Evolutionary conservation across 1,140 invertebrate genomes (phyloP).

Genomic region (Spodoptera litura): DNA sequence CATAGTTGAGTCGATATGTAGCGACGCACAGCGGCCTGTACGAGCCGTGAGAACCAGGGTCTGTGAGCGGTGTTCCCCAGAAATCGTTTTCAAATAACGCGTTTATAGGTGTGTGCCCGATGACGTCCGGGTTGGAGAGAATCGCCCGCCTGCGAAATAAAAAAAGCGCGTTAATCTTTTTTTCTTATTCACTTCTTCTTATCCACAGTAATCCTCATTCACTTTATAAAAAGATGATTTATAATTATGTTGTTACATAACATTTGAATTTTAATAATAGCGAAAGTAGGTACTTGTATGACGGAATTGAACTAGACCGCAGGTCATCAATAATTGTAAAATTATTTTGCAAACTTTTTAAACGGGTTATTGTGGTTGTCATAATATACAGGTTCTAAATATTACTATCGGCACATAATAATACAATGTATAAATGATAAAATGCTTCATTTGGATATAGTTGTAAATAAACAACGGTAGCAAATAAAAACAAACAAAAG

Average conservation of each 20-base stretch:
- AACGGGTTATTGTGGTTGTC: no score
- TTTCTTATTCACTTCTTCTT: no score
- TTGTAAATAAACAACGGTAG: no score
- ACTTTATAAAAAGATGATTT: no score
- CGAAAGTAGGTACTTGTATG: no score
- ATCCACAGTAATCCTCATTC: no score
- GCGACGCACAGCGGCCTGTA: slow-evolving; percentile 96
- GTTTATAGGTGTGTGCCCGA: slow-evolving; percentile 91
- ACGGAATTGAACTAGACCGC: background rate
- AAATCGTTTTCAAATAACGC: slow-evolving; percentile 94
- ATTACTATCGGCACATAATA: background rate
- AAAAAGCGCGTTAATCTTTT: slow-evolving; percentile 58
- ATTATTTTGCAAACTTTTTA: background rate
- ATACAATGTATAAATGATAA: background rate
- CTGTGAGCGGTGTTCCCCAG: slow-evolving; percentile 95
- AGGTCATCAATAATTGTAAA: background rate
- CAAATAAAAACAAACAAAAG: no score
- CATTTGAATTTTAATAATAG: no score
- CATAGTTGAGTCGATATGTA: slow-evolving; percentile 96
- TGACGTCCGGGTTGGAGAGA: slow-evolving; percentile 94
- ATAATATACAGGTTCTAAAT: background rate
- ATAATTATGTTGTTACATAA: no score
- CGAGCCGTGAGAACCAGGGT: slow-evolving; percentile 96
- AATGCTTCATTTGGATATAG: background rate
- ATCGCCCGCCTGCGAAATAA: slow-evolving; percentile 93